Evolutionary conservation across 2,113 vertebrate species (phyloP).

Genomic region (Oceanites oceanicus): DNA sequence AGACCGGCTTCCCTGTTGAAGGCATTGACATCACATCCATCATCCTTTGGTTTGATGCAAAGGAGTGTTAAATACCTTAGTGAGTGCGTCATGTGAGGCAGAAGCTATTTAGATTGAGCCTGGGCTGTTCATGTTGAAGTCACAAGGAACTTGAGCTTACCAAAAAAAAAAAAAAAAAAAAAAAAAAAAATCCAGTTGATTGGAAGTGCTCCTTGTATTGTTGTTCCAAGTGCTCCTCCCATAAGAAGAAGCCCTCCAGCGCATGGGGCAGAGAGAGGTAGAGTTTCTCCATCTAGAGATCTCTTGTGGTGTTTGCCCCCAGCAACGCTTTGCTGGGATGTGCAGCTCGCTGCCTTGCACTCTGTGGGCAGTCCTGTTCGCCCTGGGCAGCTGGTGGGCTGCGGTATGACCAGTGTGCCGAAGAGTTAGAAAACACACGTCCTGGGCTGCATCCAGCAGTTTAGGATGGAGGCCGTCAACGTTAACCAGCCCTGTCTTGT

Average conservation of each 20-base stretch:
- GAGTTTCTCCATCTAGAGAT: neutral
- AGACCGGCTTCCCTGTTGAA: neutral
- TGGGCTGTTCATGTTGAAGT: neutral
- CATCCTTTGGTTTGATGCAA: neutral
- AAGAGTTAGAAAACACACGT: neutral
- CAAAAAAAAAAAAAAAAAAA: too few relatives aligned
- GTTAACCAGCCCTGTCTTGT: neutral
- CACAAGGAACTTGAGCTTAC: neutral
- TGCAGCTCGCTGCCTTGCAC: rapidly evolving
- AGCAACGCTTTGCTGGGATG: neutral
- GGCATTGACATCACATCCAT: neutral
- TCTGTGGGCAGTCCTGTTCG: neutral
- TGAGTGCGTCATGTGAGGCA: neutral
- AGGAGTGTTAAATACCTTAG: neutral
- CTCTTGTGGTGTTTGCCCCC: neutral
- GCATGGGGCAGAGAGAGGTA: neutral
- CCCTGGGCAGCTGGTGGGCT: neutral
- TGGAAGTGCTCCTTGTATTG: neutral
- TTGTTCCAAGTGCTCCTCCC: neutral
- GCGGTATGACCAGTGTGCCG: too few relatives aligned
- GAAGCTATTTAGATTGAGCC: neutral
- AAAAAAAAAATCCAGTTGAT: neutral
- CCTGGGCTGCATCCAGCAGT: neutral
- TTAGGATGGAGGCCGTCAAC: neutral
- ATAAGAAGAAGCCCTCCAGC: neutral